These are phyloP conservation scores for Sitobion miscanthi DNA, from an alignment of 1,140 invertebrate genomes.

Conservation along the genomic window DNA sequence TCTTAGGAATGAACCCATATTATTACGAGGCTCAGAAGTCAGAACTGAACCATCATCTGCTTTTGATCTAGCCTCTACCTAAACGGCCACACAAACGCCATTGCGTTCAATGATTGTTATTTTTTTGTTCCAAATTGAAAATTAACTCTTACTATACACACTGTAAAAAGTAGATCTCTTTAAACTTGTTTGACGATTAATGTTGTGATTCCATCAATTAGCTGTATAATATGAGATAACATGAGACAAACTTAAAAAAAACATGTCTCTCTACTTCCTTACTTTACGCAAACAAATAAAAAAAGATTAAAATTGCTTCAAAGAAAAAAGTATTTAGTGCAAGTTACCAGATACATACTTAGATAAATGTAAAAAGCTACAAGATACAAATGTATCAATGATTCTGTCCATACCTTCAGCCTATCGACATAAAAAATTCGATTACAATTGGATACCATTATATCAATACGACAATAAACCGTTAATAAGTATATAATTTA, in stretches of 20 bases:
- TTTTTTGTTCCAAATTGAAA: not conserved
- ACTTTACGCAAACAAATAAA: too few relatives aligned
- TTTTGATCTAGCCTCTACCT: not conserved
- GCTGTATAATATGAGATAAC: too few relatives aligned
- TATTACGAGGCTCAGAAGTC: not conserved
- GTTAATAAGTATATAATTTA: not conserved
- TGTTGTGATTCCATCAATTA: not conserved
- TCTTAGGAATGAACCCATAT: not conserved
- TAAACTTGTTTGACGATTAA: not conserved
- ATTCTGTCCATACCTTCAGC: not conserved
- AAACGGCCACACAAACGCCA: too few relatives aligned
- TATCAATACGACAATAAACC: not conserved
- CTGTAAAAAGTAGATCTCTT: too few relatives aligned
- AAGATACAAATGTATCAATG: not conserved
- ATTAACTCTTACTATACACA: not conserved
- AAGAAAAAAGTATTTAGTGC: not conserved
- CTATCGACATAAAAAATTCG: not conserved
- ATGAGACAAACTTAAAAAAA: too few relatives aligned
- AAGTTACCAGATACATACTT: not conserved
- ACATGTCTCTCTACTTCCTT: too few relatives aligned
- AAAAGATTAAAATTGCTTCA: not conserved
- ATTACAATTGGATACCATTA: not conserved
- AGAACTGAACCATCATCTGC: not conserved
- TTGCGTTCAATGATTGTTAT: too few relatives aligned
- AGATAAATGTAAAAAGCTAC: not conserved